Evolutionary conservation across 2,113 vertebrate species (phyloP).

Genomic region (Saimiri boliviensis): DNA sequence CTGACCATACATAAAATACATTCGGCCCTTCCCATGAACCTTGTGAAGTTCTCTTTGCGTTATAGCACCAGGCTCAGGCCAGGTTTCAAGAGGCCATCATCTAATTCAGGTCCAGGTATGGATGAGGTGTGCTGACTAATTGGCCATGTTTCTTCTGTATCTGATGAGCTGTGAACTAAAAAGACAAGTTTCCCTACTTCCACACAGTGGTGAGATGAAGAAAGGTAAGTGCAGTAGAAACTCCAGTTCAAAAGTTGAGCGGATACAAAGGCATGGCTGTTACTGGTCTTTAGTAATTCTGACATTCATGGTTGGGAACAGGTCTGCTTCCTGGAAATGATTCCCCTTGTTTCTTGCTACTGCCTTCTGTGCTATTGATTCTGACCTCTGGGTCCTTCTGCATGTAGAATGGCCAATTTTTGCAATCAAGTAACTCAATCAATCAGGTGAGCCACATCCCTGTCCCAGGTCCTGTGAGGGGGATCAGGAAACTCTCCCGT

Average conservation of each 20-base stretch:
- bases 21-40: background rate
- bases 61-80: background rate
- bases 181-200: background rate
- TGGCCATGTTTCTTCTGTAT: background rate
- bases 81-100: background rate
- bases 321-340: background rate
- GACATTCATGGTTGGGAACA: background rate
- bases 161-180: background rate
- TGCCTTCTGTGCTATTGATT: background rate
- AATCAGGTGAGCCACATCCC: too few species aligned
- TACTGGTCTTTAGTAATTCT: background rate
- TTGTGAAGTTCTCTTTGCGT: background rate
- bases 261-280: background rate
- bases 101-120: background rate
- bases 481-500: too few species aligned
- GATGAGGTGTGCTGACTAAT: background rate
- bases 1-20: background rate
- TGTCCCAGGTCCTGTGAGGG: too few species aligned
- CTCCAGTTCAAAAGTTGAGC: background rate
- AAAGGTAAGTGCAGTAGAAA: background rate
- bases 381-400: background rate
- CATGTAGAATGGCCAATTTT: background rate
- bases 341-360: background rate
- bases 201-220: background rate
- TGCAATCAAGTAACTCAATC: background rate